Base-by-base conservation (phyloP, 2,797 vertebrate species). In the Eulemur mongoz region DNA sequence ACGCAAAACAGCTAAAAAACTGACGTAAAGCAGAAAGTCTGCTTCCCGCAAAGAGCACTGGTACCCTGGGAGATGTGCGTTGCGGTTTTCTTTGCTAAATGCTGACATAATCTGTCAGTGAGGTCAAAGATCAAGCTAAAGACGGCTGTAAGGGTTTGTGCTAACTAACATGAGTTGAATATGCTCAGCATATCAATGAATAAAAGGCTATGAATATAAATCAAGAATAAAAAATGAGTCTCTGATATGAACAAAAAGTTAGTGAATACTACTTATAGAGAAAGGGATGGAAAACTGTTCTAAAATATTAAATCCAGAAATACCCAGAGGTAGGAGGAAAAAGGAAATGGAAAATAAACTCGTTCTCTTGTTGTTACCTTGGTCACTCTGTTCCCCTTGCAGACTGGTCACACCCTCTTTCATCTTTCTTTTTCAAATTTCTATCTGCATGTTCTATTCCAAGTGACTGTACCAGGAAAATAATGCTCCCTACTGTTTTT, bases 271-370 rank as follows among this genome's bases (percentile, higher is more conserved):
- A 18, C 59, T 75, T 89, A 35, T 32, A 81, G 18, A 54, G 30
- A 52, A 61, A 69, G 25, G 10, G 4, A 35, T 81, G 57, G n/a
- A 81, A 93, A 75, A 70, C 4, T 59, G 6, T 23, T 70, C 45
- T 88, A 52, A 89, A 76, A 54, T 67, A 23, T 69, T 89, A 67
- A n/a, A 63, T 86, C 35, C 22, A 86, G 84, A 81, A 92, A 89
- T 61, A 87, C 11, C 18, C 48, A 79, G 61, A 40, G 30, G 61
- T 80, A 69, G n/a, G 10, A 89, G 23, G 32, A 87, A 30, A 72
- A 35, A 35, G 12, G 15, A 80, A 76, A 65, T 30, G 70, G 76
- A 72, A 82, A 65, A 67, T 38, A 45, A 91, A 40, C 30, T 72
- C 50, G 48, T 81, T 94, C 5, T 83, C 9, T 52, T 35, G 40